Percentiles rank a stretch among this genome's conserved stretches.
These are phyloP conservation scores for Coreoperca whiteheadi DNA, from an alignment of 2,113 vertebrate genomes.

Conservation along the genomic window DNA sequence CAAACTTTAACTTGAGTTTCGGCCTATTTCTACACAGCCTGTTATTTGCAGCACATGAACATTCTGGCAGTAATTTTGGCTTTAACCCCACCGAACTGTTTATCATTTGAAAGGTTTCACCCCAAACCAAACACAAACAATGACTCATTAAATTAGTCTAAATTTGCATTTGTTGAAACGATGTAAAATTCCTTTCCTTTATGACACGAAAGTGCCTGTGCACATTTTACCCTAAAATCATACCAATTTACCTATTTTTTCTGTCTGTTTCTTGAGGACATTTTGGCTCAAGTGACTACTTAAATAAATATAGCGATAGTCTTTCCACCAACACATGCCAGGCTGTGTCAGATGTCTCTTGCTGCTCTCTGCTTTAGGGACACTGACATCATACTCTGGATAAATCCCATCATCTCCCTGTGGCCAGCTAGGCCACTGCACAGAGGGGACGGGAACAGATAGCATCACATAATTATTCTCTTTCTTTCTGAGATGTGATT, in stretches of 20 bases:
- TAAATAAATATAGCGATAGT: constrained; percentile 44
- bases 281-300: constrained; percentile 9
- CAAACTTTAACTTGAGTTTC: background rate
- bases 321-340: constrained; percentile 37
- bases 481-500: constrained; percentile 25
- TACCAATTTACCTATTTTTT: background rate
- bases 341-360: constrained; percentile 33
- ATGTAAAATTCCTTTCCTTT: background rate
- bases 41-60: constrained; percentile 34
- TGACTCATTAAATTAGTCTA: constrained; percentile 14
- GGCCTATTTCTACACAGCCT: constrained; percentile 3
- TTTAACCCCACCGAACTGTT: constrained; percentile 11
- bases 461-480: constrained; percentile 13
- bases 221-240: background rate
- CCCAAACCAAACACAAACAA: constrained; percentile 19
- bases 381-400: constrained; percentile 59
- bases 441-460: constrained; percentile 27
- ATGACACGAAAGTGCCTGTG: background rate
- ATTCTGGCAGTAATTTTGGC: constrained; percentile 21
- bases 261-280: constrained; percentile 1
- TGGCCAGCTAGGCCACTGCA: constrained; percentile 11
- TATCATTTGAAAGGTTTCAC: constrained; percentile 10
- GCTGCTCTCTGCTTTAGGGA: constrained; percentile 31
- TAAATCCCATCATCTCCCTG: constrained; percentile 34
- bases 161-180: constrained; percentile 17